Percentiles rank a stretch among this genome's conserved stretches.
Evolutionary conservation across 2,888 invertebrate genomes (phyloP).

Genomic region (Augiades crinisus): DNA sequence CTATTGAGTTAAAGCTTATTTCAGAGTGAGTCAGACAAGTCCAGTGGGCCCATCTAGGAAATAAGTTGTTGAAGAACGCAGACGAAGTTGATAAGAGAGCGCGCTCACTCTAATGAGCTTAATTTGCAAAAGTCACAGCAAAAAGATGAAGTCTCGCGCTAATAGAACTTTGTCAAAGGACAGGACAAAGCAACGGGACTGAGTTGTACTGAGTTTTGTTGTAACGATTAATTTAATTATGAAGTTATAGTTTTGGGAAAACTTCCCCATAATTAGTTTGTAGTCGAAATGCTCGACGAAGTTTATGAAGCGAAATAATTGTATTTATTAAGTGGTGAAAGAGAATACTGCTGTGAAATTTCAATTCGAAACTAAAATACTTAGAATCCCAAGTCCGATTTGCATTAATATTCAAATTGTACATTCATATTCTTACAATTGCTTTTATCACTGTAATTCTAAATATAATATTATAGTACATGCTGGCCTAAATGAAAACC

Average conservation of each 20-base stretch:
- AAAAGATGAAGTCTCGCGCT: constrained; percentile 47
- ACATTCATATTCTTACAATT: too few relatives aligned
- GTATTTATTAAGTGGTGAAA: neutral
- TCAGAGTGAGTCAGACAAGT: neutral
- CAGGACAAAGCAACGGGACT: constrained; percentile 30
- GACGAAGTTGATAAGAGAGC: constrained; percentile 39
- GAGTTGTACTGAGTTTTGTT: constrained; percentile 17
- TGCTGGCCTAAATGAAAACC: neutral
- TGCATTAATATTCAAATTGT: too few relatives aligned
- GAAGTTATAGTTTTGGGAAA: constrained; percentile 24
- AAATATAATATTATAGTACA: neutral
- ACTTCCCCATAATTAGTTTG: constrained; percentile 11
- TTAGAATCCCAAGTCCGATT: too few relatives aligned
- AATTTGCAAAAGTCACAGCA: constrained; percentile 66
- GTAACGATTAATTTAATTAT: constrained; percentile 31
- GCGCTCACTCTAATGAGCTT: constrained; percentile 57
- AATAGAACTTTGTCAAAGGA: constrained; percentile 51
- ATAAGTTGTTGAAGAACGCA: constrained; percentile 39
- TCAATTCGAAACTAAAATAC: neutral
- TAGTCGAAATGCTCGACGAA: neutral
- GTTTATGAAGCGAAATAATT: neutral
- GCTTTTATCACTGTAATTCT: neutral
- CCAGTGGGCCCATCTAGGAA: constrained; percentile 22
- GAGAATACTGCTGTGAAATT: neutral
- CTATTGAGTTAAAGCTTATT: neutral